Conservation (phyloP, 2,888 invertebrate species). For the Hypercompe scribonia region DNA sequence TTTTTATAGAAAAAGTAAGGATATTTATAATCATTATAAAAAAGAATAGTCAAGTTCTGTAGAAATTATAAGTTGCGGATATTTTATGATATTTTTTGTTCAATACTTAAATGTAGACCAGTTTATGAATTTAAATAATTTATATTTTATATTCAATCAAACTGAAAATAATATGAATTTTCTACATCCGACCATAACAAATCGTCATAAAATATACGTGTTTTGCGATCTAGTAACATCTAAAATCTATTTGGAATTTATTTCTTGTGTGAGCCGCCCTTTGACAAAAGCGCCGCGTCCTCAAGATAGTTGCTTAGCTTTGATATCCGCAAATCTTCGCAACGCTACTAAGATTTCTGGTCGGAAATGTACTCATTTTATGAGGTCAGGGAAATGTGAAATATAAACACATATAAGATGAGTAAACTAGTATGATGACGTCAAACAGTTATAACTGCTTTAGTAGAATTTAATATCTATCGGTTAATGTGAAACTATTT, state of each 20-base stretch:
- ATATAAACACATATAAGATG: background rate
- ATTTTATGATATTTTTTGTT: no score
- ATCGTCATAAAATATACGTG: background rate
- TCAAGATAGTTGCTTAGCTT: slow-evolving; percentile 22
- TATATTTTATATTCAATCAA: no score
- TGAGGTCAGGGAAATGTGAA: slow-evolving; percentile 2
- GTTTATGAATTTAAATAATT: no score
- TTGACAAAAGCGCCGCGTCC: slow-evolving; percentile 17
- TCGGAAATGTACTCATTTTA: slow-evolving; percentile 9
- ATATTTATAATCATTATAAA: no score
- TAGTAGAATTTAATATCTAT: background rate
- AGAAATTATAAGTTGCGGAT: no score
- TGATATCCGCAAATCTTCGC: slow-evolving; percentile 21
- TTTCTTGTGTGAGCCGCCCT: slow-evolving; percentile 12
- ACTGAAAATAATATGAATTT: background rate
- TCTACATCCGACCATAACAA: background rate
- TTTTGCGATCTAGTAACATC: slow-evolving; percentile 11
- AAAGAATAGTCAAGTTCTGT: no score
- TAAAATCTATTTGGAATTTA: slow-evolving; percentile 21
- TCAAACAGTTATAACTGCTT: background rate
- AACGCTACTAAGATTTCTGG: slow-evolving; percentile 12
- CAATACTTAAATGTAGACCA: no score
- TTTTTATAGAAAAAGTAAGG: no score
- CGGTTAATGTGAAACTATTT: background rate
- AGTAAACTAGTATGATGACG: background rate